Percentiles rank a stretch among this genome's conserved stretches.
These are phyloP conservation scores for Semibalanus balanoides DNA, from an alignment of 1,140 invertebrate genomes.

Conservation along the genomic window DNA sequence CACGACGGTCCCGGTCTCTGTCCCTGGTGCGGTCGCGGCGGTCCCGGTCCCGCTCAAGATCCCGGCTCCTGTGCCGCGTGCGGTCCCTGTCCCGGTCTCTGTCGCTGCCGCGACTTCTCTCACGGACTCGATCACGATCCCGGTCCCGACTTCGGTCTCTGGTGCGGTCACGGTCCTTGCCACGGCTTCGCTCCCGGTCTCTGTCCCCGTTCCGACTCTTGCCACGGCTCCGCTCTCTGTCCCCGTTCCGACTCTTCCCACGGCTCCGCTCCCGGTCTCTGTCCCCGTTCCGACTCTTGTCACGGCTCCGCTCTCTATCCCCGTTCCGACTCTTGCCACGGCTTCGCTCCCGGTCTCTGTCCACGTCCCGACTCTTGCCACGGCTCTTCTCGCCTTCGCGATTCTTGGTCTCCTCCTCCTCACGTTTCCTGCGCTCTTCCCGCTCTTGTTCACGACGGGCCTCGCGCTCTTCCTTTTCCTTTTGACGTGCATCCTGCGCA, in stretches of 20 bases:
- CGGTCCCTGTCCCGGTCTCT: conserved; percentile 15
- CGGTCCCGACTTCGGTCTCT: conserved; percentile 8
- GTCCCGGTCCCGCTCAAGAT: conserved; percentile 13
- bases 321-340: neutral
- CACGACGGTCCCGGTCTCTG: conserved; percentile 4
- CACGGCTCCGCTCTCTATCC: conserved; percentile 6
- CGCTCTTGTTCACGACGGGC: conserved; percentile 18
- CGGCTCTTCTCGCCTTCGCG: conserved; percentile 17
- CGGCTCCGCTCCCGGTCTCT: conserved; percentile 12
- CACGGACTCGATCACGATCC: neutral
- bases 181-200: conserved; percentile 3
- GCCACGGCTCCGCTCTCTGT: conserved; percentile 13
- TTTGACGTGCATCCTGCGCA: conserved; percentile 8
- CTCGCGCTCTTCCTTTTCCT: conserved; percentile 19
- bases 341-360: conserved; percentile 12
- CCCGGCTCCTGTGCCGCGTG: conserved; percentile 9
- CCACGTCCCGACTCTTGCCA: conserved; percentile 16
- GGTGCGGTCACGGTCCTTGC: neutral
- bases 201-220: conserved; percentile 16
- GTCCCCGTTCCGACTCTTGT: conserved; percentile 2
- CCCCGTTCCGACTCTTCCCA: conserved; percentile 7
- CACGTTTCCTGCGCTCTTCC: conserved; percentile 16
- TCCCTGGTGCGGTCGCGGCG: conserved; percentile 6
- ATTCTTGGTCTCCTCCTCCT: conserved; percentile 18
- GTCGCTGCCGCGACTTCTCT: neutral